phyloP scores from a whole-genome alignment of 2,888 invertebrate genomes.

The Onthophagus sagittarius region DNA sequence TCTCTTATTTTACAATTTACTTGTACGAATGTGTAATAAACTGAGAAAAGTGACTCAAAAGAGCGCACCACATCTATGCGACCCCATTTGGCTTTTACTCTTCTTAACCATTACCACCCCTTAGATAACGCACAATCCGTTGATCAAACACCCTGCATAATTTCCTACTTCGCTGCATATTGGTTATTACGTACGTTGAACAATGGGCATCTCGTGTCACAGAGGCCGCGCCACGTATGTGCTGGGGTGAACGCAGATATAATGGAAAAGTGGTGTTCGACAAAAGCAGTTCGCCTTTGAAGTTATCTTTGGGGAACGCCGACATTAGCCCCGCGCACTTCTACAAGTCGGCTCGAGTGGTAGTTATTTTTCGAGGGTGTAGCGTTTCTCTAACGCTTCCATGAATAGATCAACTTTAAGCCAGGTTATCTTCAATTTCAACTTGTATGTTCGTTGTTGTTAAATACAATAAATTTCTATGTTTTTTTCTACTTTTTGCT shows the following conservation, averaged over 20 bases:
- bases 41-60: not conserved
- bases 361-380: not conserved
- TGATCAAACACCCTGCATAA: constrained; percentile 3
- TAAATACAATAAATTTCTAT: no score
- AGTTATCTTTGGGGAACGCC: constrained; percentile 3
- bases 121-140: constrained; percentile 2
- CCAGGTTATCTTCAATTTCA: not conserved
- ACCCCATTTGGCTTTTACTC: not conserved
- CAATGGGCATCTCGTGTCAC: constrained; percentile 1
- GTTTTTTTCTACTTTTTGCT: no score
- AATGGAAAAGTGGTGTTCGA: constrained; percentile 13
- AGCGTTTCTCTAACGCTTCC: not conserved
- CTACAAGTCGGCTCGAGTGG: not conserved
- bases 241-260: not conserved
- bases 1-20: no score
- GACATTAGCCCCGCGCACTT: not conserved
- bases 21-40: no score
- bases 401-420: not conserved
- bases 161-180: constrained; percentile 7
- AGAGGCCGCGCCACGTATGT: constrained; percentile 3
- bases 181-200: constrained; percentile 5
- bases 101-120: not conserved
- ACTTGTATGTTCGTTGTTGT: no score
- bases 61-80: not conserved
- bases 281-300: constrained; percentile 9